phyloP scores from a whole-genome alignment of 2,797 vertebrate species.

The Helarctos malayanus region DNA sequence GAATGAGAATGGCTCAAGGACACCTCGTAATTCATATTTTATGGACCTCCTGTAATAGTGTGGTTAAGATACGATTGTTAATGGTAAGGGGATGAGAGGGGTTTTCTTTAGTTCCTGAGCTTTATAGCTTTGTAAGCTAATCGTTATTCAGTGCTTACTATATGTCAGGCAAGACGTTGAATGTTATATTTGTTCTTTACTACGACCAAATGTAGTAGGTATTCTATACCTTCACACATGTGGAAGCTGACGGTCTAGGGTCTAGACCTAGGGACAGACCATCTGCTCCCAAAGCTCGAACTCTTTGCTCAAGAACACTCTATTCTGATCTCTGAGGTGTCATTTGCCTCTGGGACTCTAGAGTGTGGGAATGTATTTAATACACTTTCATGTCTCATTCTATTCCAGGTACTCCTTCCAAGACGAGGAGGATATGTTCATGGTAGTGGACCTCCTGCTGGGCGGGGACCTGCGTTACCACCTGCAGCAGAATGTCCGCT shows the following conservation, averaged over 20 bases:
- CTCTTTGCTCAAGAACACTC: neutral
- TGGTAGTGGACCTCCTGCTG: slow-evolving; percentile 98
- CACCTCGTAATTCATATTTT: neutral
- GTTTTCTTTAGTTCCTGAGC: neutral
- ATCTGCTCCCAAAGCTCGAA: neutral
- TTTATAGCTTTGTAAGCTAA: neutral
- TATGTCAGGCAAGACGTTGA: neutral
- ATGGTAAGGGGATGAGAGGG: neutral
- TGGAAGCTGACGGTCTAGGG: neutral
- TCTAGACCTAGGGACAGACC: neutral
- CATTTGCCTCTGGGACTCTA: neutral
- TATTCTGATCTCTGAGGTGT: neutral
- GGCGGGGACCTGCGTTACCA: slow-evolving; percentile 98
- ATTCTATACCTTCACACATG: neutral
- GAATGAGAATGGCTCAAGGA: neutral
- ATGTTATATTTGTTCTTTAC: neutral
- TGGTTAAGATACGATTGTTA: neutral
- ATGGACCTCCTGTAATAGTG: neutral
- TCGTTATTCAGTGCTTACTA: neutral
- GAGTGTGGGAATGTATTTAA: neutral
- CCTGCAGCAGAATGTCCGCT: slow-evolving; percentile 96
- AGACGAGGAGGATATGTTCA: slow-evolving; percentile 99
- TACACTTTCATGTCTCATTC: neutral
- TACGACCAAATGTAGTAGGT: neutral
- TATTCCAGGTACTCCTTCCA: slow-evolving; percentile 97